phyloP scores from a whole-genome alignment of 2,888 invertebrate genomes.

The Ophraella communa region DNA sequence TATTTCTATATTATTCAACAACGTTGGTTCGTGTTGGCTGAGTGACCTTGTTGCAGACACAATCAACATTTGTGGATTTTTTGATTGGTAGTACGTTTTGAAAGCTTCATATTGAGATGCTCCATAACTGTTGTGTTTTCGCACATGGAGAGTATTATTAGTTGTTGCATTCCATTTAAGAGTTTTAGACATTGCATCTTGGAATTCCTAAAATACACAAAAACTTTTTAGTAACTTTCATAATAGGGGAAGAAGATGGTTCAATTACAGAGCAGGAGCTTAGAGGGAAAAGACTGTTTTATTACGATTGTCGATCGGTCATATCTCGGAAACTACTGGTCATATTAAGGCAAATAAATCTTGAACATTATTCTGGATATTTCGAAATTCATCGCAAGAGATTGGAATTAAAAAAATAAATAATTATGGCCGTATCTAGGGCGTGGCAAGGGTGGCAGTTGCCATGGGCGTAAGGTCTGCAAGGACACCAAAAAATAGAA shows the following conservation, averaged over 20 bases:
- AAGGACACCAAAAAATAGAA: no score
- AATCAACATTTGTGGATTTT: conserved; percentile 32
- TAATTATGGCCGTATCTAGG: no score
- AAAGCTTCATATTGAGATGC: conserved; percentile 52
- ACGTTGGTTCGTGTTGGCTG: conserved; percentile 47
- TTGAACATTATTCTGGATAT: no score
- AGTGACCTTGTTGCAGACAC: conserved; percentile 45
- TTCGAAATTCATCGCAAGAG: no score
- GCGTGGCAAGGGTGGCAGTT: no score
- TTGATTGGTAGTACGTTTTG: conserved; percentile 28
- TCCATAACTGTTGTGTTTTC: conserved; percentile 67
- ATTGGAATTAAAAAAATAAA: no score
- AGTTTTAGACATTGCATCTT: conserved; percentile 60
- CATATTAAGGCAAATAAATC: no score
- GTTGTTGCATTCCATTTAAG: conserved; percentile 62
- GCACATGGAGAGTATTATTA: conserved; percentile 53
- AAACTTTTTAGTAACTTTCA: not conserved
- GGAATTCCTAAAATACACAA: conserved; percentile 51
- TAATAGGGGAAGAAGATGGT: not conserved
- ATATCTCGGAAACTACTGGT: no score
- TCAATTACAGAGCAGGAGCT: not conserved
- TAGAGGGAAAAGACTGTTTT: not conserved
- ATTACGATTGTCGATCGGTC: no score
- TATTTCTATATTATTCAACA: conserved; percentile 63
- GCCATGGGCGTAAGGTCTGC: no score